Conservation (phyloP, 2,888 invertebrate genomes). For the Emmelina monodactyla region DNA sequence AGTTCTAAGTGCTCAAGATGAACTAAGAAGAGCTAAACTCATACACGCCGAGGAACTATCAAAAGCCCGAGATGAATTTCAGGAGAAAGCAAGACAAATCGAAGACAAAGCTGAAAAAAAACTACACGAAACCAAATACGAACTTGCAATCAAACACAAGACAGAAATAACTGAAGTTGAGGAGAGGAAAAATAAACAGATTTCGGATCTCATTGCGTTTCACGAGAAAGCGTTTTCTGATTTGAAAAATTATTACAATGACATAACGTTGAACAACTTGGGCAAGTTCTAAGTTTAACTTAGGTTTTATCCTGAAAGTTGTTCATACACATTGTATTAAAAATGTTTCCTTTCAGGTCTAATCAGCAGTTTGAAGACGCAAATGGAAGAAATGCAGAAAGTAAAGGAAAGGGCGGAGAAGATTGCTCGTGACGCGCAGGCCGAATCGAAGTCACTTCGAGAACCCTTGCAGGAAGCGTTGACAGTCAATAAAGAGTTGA, state of each 20-base stretch:
- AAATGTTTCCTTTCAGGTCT: constrained; percentile 47
- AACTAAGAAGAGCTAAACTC: constrained; percentile 74
- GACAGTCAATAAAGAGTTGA: constrained; percentile 74
- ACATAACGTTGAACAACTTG: constrained; percentile 91
- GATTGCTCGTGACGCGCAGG: constrained; percentile 68
- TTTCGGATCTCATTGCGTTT: constrained; percentile 78
- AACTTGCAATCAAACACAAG: constrained; percentile 75
- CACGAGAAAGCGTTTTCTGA: constrained; percentile 88
- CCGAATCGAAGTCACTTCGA: constrained; percentile 76
- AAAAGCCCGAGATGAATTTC: constrained; percentile 57
- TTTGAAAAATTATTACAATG: constrained; percentile 94
- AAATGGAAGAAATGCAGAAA: constrained; percentile 78
- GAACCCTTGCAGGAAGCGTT: constrained; percentile 78
- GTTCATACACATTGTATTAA: too few relatives aligned
- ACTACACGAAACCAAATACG: constrained; percentile 73
- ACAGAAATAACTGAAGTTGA: constrained; percentile 90
- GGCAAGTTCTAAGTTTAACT: constrained; percentile 42
- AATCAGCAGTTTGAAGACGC: constrained; percentile 84
- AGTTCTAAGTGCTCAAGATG: constrained; percentile 74
- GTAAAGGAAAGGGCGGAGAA: constrained; percentile 81
- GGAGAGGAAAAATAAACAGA: constrained; percentile 89
- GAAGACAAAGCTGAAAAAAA: constrained; percentile 75
- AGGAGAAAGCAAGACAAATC: constrained; percentile 56
- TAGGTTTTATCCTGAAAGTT: not conserved
- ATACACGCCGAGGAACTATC: constrained; percentile 79